Conservation (phyloP, 2,888 invertebrate genomes). For the Patella ulyssiponensis region DNA sequence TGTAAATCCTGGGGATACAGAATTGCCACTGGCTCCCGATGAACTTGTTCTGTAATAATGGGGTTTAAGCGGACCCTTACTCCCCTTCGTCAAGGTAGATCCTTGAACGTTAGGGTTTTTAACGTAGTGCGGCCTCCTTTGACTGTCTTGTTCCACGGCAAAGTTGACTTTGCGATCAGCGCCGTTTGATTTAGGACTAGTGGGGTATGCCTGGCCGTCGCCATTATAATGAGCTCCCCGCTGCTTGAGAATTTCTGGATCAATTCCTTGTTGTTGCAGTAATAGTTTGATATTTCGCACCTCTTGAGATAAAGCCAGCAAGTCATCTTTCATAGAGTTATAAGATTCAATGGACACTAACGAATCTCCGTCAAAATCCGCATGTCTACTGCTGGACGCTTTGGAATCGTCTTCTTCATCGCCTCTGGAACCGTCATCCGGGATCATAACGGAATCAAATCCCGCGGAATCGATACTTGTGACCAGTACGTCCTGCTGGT, state of each 20-base stretch:
- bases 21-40: not conserved
- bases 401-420: constrained; percentile 18
- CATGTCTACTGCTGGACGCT: not conserved
- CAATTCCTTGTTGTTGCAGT: constrained; percentile 24
- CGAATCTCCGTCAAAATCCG: constrained; percentile 28
- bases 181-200: not conserved
- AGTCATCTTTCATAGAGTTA: constrained; percentile 39
- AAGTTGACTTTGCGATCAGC: constrained; percentile 32
- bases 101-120: not conserved
- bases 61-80: not conserved
- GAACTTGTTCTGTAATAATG: not conserved
- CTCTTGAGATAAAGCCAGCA: constrained; percentile 50
- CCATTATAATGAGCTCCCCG: not conserved
- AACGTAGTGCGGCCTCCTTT: not conserved
- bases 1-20: not conserved
- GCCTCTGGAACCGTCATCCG: constrained; percentile 12
- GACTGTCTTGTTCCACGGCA: not conserved
- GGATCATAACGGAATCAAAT: not conserved
- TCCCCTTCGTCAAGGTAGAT: not conserved
- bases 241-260: not conserved
- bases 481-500: not conserved
- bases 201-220: not conserved
- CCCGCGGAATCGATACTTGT: not conserved
- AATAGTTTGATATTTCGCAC: constrained; percentile 54
- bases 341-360: constrained; percentile 27